These are phyloP conservation scores for Kryptopterus vitreolus DNA, from an alignment of 2,797 vertebrate species.

Conservation along the genomic window DNA sequence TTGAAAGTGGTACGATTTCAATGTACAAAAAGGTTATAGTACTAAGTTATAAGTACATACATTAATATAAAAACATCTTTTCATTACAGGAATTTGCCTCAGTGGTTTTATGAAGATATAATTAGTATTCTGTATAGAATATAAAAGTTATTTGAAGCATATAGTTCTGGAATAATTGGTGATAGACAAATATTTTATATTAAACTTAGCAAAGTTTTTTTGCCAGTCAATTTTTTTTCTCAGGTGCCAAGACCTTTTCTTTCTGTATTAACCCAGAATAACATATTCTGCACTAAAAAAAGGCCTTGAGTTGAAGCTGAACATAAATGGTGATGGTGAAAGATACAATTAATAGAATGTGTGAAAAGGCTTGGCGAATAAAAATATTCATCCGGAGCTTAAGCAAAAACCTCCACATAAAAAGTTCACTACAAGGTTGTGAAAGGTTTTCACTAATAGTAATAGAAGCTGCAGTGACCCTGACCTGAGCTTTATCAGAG, in stretches of 20 bases:
- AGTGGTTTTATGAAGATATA: not conserved
- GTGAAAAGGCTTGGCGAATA: not conserved
- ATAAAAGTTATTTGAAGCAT: not conserved
- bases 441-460: not conserved
- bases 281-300: not conserved
- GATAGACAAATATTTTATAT: not conserved
- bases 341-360: not conserved
- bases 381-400: not conserved
- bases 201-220: not conserved
- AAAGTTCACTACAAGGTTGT: not conserved
- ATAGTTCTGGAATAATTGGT: not conserved
- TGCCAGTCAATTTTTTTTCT: not conserved
- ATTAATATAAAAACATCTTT: not conserved
- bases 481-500: slow-evolving; percentile 2
- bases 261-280: not conserved
- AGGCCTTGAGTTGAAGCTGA: slow-evolving; percentile 8
- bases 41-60: not conserved
- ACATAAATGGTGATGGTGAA: not conserved
- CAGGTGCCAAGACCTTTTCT: not conserved
- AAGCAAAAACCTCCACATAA: not conserved
- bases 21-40: not conserved
- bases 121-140: not conserved
- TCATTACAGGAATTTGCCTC: not conserved
- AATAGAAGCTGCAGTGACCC: slow-evolving; percentile 5
- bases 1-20: not conserved